Evolutionary conservation across 92 coral and sea anemone genomes (phyloP).

Genomic region (Phenganax stokvisi): DNA sequence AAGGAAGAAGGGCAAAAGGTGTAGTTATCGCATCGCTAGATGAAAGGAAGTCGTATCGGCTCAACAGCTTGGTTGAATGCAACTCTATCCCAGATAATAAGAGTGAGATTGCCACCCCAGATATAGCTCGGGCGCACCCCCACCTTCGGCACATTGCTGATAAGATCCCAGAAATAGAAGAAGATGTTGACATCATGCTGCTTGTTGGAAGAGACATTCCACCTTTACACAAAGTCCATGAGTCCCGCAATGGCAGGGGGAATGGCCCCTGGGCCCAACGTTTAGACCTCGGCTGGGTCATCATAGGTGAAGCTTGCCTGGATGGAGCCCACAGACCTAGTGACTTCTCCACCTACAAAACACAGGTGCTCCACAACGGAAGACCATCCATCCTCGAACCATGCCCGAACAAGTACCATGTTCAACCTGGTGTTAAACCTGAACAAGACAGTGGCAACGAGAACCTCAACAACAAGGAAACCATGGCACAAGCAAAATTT

Average conservation of each 20-base stretch:
- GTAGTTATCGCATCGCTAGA: no score
- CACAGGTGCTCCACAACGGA: neutral
- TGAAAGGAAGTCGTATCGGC: no score
- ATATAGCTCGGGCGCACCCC: no score
- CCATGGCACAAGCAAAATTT: neutral
- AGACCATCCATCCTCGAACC: neutral
- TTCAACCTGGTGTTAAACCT: neutral
- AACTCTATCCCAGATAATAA: no score
- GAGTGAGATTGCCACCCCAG: no score
- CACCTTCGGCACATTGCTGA: no score
- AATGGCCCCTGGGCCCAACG: conserved; percentile 54
- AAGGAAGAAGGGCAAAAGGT: no score
- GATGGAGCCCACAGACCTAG: conserved; percentile 42
- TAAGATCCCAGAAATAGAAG: no score
- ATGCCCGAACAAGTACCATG: conserved; percentile 32
- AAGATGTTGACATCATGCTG: no score
- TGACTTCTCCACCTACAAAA: neutral
- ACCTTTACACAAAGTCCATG: conserved; percentile 52
- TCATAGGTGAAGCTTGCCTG: conserved; percentile 48
- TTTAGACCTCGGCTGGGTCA: conserved; percentile 57
- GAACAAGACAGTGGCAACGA: neutral
- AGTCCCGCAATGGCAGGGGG: conserved; percentile 48
- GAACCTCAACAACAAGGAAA: neutral
- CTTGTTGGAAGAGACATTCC: conserved; percentile 46
- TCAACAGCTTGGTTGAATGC: no score